A percentile compares a stretch with the other conserved stretches of the same genome.
Evolutionary conservation across 2,888 invertebrate genomes (phyloP).

Genomic region (Eupithecia subumbrata): DNA sequence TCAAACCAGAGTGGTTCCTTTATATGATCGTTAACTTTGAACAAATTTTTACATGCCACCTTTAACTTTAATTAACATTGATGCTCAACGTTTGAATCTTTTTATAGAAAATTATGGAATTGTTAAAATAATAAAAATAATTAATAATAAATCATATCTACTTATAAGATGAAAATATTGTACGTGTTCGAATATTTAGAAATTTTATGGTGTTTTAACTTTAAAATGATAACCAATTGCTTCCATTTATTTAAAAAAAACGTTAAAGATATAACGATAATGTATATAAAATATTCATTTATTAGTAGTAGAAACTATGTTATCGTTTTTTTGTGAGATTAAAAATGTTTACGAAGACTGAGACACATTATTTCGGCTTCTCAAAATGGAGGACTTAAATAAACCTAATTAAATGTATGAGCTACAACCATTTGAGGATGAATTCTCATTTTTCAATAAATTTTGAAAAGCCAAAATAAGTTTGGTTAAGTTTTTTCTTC

Average conservation of each 20-base stretch:
- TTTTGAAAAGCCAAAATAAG: not conserved
- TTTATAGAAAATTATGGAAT: slow-evolving; percentile 54
- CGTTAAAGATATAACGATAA: not conserved
- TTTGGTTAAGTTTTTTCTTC: not conserved
- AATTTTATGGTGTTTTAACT: slow-evolving; percentile 13
- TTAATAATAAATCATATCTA: slow-evolving; percentile 35
- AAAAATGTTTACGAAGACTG: slow-evolving; percentile 43
- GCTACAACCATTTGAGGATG: not conserved
- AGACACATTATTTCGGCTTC: slow-evolving; percentile 34
- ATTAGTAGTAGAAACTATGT: not conserved
- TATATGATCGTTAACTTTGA: not conserved
- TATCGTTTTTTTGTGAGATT: slow-evolving; percentile 6
- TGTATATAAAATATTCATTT: not conserved
- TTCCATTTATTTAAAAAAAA: slow-evolving; percentile 23
- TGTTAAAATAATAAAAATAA: slow-evolving; percentile 48
- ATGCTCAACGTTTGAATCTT: slow-evolving; percentile 66
- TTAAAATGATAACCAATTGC: slow-evolving; percentile 22
- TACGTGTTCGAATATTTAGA: slow-evolving; percentile 10
- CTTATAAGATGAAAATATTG: slow-evolving; percentile 23
- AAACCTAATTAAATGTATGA: not conserved
- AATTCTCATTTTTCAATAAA: not conserved
- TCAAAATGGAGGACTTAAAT: slow-evolving; percentile 6
- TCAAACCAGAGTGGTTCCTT: too few species aligned
- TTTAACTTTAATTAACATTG: slow-evolving; percentile 37
- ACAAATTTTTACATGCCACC: not conserved